Conservation (phyloP, 2,113 vertebrate species). For the Tricholaema leucomelas region DNA sequence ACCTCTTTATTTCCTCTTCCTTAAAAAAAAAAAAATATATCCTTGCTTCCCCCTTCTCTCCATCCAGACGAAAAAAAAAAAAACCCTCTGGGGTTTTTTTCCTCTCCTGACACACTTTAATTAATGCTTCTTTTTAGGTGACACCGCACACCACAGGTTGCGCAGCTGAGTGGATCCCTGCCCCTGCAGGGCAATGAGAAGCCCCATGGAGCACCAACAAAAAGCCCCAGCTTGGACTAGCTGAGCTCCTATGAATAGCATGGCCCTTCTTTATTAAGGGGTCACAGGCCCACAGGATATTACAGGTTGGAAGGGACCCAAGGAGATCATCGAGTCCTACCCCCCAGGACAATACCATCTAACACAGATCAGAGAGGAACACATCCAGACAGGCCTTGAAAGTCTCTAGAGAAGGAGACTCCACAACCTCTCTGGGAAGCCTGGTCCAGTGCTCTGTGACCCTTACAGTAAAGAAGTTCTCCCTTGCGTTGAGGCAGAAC, state of each 20-base stretch:
- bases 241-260: slow-evolving; percentile 70
- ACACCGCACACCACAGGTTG: slow-evolving; percentile 38
- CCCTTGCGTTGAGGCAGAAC: too few relatives aligned
- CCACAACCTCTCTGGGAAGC: too few relatives aligned
- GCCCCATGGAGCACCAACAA: slow-evolving; percentile 63
- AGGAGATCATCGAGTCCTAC: too few relatives aligned
- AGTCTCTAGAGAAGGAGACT: too few relatives aligned
- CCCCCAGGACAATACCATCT: too few relatives aligned
- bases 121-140: slow-evolving; percentile 56
- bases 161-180: slow-evolving; percentile 49
- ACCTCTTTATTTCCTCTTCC: slow-evolving; percentile 12
- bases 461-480: too few relatives aligned
- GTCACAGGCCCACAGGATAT: too few relatives aligned
- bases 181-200: slow-evolving; percentile 44
- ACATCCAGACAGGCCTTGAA: too few relatives aligned
- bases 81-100: not conserved
- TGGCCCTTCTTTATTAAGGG: slow-evolving; percentile 44
- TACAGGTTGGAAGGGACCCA: too few relatives aligned
- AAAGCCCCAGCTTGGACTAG: slow-evolving; percentile 35
- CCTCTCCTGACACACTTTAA: slow-evolving; percentile 71
- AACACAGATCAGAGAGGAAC: too few relatives aligned
- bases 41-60: not conserved
- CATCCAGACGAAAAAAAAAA: not conserved
- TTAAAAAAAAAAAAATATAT: not conserved
- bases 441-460: too few relatives aligned